Evolutionary conservation across 2,797 vertebrate genomes (phyloP).

Genomic region (Xenops minutus): DNA sequence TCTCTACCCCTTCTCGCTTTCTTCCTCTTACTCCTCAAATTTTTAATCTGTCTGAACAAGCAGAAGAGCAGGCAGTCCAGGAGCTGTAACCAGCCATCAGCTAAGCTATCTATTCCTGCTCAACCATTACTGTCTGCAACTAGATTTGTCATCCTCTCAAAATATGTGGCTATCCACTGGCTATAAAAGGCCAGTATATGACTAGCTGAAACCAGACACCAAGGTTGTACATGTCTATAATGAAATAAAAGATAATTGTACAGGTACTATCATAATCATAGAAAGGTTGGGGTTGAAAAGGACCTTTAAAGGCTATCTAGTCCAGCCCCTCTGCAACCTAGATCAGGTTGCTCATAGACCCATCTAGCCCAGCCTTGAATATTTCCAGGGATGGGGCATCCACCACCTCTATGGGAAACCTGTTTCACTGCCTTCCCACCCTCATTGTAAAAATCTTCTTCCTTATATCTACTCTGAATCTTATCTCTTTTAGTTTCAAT

Average conservation of each 20-base stretch:
- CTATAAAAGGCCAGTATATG: not conserved
- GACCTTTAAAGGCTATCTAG: not conserved
- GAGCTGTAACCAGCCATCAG: not conserved
- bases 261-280: accelerated
- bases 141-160: not conserved
- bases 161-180: not conserved
- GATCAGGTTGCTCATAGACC: not conserved
- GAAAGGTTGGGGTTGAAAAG: not conserved
- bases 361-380: not conserved
- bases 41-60: not conserved
- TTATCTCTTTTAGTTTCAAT: not conserved
- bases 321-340: not conserved
- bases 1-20: not conserved
- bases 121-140: not conserved
- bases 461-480: not conserved
- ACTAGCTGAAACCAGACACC: not conserved
- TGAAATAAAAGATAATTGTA: not conserved
- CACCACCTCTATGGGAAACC: not conserved
- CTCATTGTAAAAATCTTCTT: not conserved
- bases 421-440: not conserved
- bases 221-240: not conserved
- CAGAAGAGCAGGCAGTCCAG: not conserved
- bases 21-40: not conserved
- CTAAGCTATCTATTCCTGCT: not conserved
- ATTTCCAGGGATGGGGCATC: not conserved